Conservation (phyloP, 2,888 invertebrate genomes). For the Hyalella azteca region DNA sequence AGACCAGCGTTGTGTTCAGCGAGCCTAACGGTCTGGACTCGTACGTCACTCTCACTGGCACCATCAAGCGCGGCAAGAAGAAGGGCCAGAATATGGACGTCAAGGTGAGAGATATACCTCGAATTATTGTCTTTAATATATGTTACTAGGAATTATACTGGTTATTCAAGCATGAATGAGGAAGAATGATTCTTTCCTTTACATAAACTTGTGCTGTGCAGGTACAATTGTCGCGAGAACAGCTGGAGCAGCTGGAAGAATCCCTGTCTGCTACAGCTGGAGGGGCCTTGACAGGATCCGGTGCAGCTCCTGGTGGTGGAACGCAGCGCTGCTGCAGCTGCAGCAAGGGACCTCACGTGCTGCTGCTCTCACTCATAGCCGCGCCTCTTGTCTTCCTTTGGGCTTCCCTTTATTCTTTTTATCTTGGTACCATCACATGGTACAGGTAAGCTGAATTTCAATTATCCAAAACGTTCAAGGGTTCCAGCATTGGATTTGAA, state of each 20-base stretch:
- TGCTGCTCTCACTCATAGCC: constrained; percentile 61
- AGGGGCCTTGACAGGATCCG: not conserved
- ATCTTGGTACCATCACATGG: constrained; percentile 78
- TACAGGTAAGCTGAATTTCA: constrained; percentile 65
- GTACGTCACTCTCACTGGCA: constrained; percentile 71
- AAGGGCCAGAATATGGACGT: constrained; percentile 76
- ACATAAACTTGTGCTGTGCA: not conserved
- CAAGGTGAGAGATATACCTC: constrained; percentile 68
- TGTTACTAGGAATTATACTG: not conserved
- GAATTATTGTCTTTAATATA: too few relatives aligned
- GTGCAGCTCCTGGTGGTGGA: constrained; percentile 20
- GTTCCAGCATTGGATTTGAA: too few relatives aligned
- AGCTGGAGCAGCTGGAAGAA: constrained; percentile 52
- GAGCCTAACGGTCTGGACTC: constrained; percentile 57
- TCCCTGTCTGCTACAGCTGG: constrained; percentile 66
- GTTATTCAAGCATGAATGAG: not conserved
- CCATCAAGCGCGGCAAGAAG: constrained; percentile 75
- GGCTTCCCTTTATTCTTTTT: constrained; percentile 74
- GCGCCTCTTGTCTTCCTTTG: constrained; percentile 71
- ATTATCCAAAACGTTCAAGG: too few relatives aligned
- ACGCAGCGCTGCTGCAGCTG: constrained; percentile 44
- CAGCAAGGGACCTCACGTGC: constrained; percentile 48
- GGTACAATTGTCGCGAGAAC: constrained; percentile 57
- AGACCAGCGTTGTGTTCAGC: constrained; percentile 51
- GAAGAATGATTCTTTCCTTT: not conserved